Conservation (phyloP, 2,888 invertebrate genomes). For the Melikaiella ostensackeni region DNA sequence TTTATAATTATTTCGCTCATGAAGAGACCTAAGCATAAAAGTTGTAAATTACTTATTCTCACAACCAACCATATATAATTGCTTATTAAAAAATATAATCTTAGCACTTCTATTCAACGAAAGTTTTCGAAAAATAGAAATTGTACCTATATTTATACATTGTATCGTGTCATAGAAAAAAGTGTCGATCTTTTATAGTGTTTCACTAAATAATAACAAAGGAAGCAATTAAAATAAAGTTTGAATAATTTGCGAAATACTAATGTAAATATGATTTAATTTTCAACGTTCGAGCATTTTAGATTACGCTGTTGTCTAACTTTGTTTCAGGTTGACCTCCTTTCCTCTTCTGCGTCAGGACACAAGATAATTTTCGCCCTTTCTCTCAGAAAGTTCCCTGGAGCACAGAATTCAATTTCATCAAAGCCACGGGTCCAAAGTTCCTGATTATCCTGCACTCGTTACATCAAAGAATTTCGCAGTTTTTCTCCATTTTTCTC, state of each 20-base stretch:
- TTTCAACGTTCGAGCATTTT: conserved; percentile 3
- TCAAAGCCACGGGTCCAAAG: conserved; percentile 29
- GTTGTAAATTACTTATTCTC: too few relatives aligned
- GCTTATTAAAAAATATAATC: too few relatives aligned
- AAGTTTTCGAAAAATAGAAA: too few relatives aligned
- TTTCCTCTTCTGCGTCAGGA: conserved; percentile 32
- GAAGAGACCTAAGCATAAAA: too few relatives aligned
- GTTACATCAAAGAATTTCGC: conserved; percentile 38
- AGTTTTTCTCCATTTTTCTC: conserved; percentile 35
- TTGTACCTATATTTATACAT: too few relatives aligned
- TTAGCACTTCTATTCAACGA: too few relatives aligned
- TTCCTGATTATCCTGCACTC: conserved; percentile 38
- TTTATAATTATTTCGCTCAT: too few relatives aligned
- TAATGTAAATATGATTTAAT: conserved; percentile 9
- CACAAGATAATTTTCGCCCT: conserved; percentile 34
- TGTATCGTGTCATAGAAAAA: too few relatives aligned
- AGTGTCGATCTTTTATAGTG: too few relatives aligned
- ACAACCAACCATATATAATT: too few relatives aligned
- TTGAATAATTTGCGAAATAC: neutral
- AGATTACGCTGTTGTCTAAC: conserved; percentile 34
- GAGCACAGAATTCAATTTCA: conserved; percentile 34
- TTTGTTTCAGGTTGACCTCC: conserved; percentile 35
- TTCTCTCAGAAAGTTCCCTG: conserved; percentile 29
- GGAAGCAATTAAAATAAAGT: neutral
- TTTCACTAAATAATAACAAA: neutral